Conservation (phyloP, 1,140 invertebrate genomes). For the Diplogasteroides magnus region DNA sequence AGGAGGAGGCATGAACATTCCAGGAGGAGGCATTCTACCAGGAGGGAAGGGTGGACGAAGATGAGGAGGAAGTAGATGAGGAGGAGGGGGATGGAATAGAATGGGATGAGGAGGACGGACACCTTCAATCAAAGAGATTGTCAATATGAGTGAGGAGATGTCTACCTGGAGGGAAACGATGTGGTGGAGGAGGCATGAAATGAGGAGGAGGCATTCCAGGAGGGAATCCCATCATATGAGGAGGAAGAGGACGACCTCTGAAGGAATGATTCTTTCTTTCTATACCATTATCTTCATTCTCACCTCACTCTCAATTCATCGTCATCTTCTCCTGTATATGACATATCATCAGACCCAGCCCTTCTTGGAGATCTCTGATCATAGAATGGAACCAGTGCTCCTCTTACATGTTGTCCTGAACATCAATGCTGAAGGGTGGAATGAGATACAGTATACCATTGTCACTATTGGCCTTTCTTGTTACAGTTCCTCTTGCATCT, state of each 20-base stretch:
- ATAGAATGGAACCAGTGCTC: neutral
- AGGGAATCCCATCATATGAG: conserved; percentile 6
- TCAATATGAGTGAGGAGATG: neutral
- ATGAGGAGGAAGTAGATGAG: conserved; percentile 10
- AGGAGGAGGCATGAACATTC: conserved; percentile 4
- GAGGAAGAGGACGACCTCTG: conserved; percentile 17
- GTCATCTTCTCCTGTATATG: neutral
- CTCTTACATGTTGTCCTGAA: neutral
- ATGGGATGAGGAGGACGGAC: neutral
- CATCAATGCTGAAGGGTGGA: conserved; percentile 1
- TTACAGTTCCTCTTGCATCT: conserved; percentile 31
- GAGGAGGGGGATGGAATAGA: conserved; percentile 13
- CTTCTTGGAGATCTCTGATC: neutral
- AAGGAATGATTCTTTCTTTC: neutral
- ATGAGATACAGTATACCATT: conserved; percentile 20
- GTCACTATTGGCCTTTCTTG: conserved; percentile 25
- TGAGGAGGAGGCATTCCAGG: conserved; percentile 13
- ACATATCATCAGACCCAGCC: neutral
- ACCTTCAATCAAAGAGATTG: no score
- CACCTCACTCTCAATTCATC: neutral
- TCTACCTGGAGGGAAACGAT: neutral
- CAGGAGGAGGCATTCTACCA: no score
- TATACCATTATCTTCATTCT: neutral
- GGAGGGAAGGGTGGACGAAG: no score
- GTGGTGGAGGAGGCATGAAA: conserved; percentile 38